Percentiles rank a stretch among this genome's conserved stretches.
These are phyloP conservation scores for Muricea muricata DNA, from an alignment of 92 coral and sea anemone genomes.

Conservation along the genomic window DNA sequence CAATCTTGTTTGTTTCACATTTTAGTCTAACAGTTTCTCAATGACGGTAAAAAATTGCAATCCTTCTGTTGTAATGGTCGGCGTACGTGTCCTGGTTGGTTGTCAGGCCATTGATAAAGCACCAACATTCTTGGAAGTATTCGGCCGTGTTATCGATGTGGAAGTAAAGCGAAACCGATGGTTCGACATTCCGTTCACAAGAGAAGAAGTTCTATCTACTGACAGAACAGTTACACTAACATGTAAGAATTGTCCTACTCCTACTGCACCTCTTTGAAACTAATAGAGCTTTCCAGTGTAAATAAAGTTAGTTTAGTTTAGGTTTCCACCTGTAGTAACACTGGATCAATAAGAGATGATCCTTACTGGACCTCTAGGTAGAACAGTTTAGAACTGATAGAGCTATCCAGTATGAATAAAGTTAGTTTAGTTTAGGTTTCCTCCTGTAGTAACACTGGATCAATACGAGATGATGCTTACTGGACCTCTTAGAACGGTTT, in stretches of 20 bases:
- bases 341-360: background rate
- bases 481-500: too few relatives aligned
- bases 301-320: too few relatives aligned
- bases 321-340: background rate
- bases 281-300: too few relatives aligned
- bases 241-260: constrained; percentile 53
- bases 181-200: constrained; percentile 93
- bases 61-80: constrained; percentile 90
- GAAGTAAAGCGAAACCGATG: constrained; percentile 89
- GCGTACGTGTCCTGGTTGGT: constrained; percentile 86
- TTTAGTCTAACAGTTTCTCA: constrained; percentile 90
- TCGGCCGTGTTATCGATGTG: constrained; percentile 86
- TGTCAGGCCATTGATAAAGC: constrained; percentile 93
- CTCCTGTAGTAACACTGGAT: too few relatives aligned
- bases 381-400: background rate
- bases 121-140: constrained; percentile 89
- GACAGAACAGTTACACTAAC: constrained; percentile 91
- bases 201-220: constrained; percentile 92
- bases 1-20: too few relatives aligned
- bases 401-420: background rate
- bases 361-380: background rate
- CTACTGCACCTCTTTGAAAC: too few relatives aligned
- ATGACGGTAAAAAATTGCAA: constrained; percentile 92
- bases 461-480: too few relatives aligned
- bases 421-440: background rate